These are phyloP conservation scores for Apantesis nais DNA, from an alignment of 2,888 invertebrate species.

Conservation along the genomic window DNA sequence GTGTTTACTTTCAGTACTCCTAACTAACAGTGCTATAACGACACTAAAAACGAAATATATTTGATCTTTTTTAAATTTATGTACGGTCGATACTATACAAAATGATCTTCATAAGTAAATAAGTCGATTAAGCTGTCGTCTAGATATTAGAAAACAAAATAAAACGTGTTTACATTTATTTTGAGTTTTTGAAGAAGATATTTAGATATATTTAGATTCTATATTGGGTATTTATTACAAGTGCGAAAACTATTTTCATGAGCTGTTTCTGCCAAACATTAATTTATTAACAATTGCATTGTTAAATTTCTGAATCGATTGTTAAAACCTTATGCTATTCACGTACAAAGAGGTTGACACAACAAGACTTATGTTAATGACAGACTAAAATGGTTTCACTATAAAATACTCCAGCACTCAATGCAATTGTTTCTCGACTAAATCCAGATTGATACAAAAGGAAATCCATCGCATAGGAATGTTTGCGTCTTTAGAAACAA, in stretches of 20 bases:
- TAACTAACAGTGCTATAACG: neutral
- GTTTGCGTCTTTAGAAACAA: slow-evolving; percentile 54
- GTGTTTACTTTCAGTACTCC: neutral
- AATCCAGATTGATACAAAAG: slow-evolving; percentile 49
- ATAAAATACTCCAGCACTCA: slow-evolving; percentile 26
- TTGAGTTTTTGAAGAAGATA: neutral
- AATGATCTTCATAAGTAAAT: neutral
- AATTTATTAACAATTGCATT: neutral
- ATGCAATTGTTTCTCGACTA: slow-evolving; percentile 36
- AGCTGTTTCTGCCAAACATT: neutral
- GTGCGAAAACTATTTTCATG: neutral
- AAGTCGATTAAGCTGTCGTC: neutral
- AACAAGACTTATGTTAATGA: slow-evolving; percentile 12
- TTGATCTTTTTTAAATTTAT: neutral
- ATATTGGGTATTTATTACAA: neutral
- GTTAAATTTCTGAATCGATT: neutral
- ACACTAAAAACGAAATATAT: neutral
- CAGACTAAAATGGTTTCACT: slow-evolving; percentile 15
- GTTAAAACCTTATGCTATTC: neutral
- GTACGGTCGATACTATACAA: neutral
- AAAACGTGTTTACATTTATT: neutral
- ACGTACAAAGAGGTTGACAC: neutral
- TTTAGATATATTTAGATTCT: neutral
- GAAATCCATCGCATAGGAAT: slow-evolving; percentile 46
- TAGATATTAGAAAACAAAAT: neutral